These are phyloP conservation scores for Charaxes varanes DNA, from an alignment of 1,140 invertebrate species.

Conservation along the genomic window DNA sequence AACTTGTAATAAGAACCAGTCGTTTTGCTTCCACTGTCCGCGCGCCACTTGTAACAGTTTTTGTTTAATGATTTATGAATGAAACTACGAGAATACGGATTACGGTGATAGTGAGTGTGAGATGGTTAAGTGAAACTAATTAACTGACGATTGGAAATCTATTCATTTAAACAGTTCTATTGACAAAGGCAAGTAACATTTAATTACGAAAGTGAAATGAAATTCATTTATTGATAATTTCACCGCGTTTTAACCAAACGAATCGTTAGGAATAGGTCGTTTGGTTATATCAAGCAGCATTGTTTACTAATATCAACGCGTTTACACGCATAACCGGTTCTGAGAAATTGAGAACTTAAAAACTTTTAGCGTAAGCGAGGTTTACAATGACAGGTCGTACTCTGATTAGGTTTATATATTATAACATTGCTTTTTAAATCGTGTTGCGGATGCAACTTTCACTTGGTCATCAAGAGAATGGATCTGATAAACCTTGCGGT, in stretches of 20 bases:
- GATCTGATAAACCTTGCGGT: constrained; percentile 55
- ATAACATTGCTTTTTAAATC: background rate
- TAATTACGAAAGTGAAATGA: constrained; percentile 1
- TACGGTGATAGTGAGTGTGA: constrained; percentile 21
- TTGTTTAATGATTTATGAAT: constrained; percentile 13
- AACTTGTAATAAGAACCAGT: constrained; percentile 40
- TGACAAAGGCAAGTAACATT: too few relatives aligned
- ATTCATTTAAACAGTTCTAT: too few relatives aligned
- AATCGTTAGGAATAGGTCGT: too few relatives aligned
- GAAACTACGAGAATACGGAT: constrained; percentile 16
- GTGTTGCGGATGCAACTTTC: constrained; percentile 38
- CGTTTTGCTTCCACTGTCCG: constrained; percentile 26
- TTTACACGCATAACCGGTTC: constrained; percentile 2
- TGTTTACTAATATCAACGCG: constrained; percentile 12
- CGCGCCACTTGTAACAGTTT: constrained; percentile 20
- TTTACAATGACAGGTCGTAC: background rate
- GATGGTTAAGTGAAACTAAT: constrained; percentile 50
- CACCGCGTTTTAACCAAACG: too few relatives aligned
- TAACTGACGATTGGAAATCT: too few relatives aligned
- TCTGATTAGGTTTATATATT: background rate
- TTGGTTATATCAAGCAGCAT: background rate
- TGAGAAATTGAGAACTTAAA: too few relatives aligned
- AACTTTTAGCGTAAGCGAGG: background rate
- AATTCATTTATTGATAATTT: too few relatives aligned
- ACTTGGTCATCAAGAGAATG: constrained; percentile 53